phyloP scores from a whole-genome alignment of 1,140 invertebrate species.

The Macrobrachium nipponense region DNA sequence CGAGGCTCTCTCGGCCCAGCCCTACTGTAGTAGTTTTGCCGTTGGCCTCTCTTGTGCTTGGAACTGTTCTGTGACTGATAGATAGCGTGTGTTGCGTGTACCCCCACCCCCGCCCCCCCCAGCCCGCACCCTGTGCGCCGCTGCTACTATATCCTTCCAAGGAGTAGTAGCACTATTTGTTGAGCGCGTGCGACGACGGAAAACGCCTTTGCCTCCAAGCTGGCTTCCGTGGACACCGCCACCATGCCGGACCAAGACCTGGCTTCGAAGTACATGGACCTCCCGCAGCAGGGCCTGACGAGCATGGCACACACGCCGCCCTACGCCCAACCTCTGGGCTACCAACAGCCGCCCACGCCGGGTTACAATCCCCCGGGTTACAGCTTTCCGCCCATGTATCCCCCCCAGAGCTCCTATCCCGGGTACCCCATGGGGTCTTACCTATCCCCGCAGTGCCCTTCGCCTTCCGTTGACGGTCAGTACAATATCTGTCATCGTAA shows the following conservation, averaged over 20 bases:
- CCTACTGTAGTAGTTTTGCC: neutral
- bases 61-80: constrained; percentile 22
- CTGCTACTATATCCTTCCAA: neutral
- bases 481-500: neutral
- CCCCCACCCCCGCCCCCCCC: neutral
- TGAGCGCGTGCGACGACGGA: neutral
- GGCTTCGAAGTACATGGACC: constrained; percentile 63
- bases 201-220: constrained; percentile 37
- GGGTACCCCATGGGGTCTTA: constrained; percentile 62
- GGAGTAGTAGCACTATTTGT: neutral
- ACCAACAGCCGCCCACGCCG: constrained; percentile 63
- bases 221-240: constrained; percentile 62
- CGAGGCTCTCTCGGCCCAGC: constrained; percentile 17
- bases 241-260: constrained; percentile 63
- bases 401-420: constrained; percentile 60
- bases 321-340: constrained; percentile 62
- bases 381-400: constrained; percentile 63
- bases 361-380: constrained; percentile 63
- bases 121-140: neutral
- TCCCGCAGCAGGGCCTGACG: constrained; percentile 55
- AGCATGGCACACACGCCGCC: constrained; percentile 63
- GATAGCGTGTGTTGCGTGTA: constrained; percentile 6
- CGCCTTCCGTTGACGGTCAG: constrained; percentile 63
- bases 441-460: constrained; percentile 61
- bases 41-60: constrained; percentile 17